Base-by-base conservation (phyloP, 2,888 invertebrate genomes). In the Nezara viridula region DNA sequence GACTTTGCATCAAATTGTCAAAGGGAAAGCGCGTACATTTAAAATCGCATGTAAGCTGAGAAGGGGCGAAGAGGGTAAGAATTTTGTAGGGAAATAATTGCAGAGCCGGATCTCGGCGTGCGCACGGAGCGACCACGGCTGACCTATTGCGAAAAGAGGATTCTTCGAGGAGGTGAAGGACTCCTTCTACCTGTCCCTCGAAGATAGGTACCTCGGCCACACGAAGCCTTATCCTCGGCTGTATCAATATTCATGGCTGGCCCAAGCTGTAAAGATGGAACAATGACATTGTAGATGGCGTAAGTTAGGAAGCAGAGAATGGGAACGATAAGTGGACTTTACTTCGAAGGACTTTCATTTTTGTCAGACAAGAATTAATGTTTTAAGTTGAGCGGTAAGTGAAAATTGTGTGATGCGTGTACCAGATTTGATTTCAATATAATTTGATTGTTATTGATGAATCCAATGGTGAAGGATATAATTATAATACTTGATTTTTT, bases 111-210 rank as follows among this genome's bases (percentile, higher is more conserved):
- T 73, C 19, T 32, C 32, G 32, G 60, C 60, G 60, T 60, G 60
- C 32, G 27, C 60, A 2, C 0, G 32, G 19, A 27, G 66, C 66
- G 66, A 37, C 66, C 66, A 73, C 66, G 66, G 66, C 19, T 32
- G 66, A 73, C 66, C 66, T 73, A 73, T 73, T 73, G 66, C 66
- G 66, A 73, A 73, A 73, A 73, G 66, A 73, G 32, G 32, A 73
- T 37, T 9, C 66, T 16, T 37, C 27, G 32, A 32, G 66, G 66
- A 73, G 66, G 66, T 37, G 66, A 73, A 73, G 66, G 66, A 73
- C 66, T 73, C 27, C 14, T 60, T 14, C 32, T 37, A 6, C 7
- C 66, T 73, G 66, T 73, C 32, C 37, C 32, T 19, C 16, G 66
- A 37, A 19, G 37, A 37, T 27, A 37, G 55, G 12, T 60, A n/a